Evolutionary conservation across 1,140 invertebrate species (phyloP).

Genomic region (Eupristina koningsbergeri): DNA sequence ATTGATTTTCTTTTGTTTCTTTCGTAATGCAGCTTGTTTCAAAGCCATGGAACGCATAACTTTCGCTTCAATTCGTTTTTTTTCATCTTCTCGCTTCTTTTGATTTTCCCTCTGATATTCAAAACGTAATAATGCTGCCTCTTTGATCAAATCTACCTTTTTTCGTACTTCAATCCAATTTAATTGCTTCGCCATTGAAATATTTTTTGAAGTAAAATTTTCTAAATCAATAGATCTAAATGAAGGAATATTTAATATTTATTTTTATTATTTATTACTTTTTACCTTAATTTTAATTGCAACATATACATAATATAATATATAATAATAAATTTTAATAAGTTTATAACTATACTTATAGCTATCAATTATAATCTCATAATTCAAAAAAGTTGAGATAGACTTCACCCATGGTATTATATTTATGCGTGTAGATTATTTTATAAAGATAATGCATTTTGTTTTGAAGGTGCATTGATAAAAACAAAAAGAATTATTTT

Average conservation of each 20-base stretch:
- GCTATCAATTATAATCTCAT: too few species aligned
- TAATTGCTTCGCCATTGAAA: neutral
- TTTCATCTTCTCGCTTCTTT: neutral
- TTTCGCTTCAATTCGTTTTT: neutral
- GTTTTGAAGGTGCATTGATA: too few species aligned
- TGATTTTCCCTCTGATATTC: neutral
- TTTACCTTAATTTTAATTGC: too few species aligned
- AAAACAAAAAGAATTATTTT: too few species aligned
- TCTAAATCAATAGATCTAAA: neutral
- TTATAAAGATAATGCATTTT: too few species aligned
- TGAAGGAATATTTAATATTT: neutral
- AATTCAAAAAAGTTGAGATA: too few species aligned
- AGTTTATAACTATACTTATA: too few species aligned
- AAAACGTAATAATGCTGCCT: neutral
- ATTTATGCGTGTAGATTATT: too few species aligned
- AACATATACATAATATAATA: too few species aligned
- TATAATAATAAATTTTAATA: too few species aligned
- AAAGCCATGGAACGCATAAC: neutral
- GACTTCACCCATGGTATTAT: too few species aligned
- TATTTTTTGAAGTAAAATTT: neutral
- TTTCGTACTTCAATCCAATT: neutral
- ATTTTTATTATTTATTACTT: too few species aligned
- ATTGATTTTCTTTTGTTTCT: slow-evolving; percentile 47
- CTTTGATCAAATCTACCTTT: neutral
- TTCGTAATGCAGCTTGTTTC: neutral